Percentiles rank a stretch among this genome's conserved stretches.
Evolutionary conservation across 2,888 invertebrate species (phyloP).

Genomic region (Congeria kusceri): DNA sequence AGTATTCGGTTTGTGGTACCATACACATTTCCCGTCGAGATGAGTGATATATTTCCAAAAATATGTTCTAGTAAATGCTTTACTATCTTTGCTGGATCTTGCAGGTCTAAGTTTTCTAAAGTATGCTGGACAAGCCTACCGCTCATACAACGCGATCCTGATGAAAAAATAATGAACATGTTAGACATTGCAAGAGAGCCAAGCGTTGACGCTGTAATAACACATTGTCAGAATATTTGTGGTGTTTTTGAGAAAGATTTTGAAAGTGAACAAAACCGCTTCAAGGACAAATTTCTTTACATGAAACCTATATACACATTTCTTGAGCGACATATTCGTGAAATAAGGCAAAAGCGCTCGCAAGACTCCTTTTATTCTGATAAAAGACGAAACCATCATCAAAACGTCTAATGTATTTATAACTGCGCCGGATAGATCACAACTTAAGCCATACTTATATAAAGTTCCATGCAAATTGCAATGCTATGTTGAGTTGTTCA

Average conservation of each 20-base stretch:
- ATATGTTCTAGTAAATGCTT: too few relatives aligned
- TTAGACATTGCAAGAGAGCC: too few relatives aligned
- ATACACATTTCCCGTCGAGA: too few relatives aligned
- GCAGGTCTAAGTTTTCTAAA: too few relatives aligned
- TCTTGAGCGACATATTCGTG: too few relatives aligned
- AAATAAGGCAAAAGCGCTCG: too few relatives aligned
- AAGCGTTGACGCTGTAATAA: background rate
- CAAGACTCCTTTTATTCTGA: background rate
- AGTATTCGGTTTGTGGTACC: too few relatives aligned
- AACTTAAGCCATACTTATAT: background rate
- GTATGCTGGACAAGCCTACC: too few relatives aligned
- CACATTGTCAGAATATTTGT: background rate
- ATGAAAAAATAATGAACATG: too few relatives aligned
- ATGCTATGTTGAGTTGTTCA: background rate
- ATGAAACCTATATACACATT: background rate
- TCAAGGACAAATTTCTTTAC: background rate
- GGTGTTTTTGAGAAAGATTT: background rate
- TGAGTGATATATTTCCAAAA: too few relatives aligned
- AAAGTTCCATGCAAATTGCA: background rate
- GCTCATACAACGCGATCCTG: too few relatives aligned
- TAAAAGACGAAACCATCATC: background rate
- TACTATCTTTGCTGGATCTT: too few relatives aligned
- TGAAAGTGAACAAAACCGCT: background rate
- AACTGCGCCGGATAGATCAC: background rate
- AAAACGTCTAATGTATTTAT: background rate